Base-by-base conservation (phyloP, 92 coral and sea anemone species). In the Isaurus tuberculatus region DNA sequence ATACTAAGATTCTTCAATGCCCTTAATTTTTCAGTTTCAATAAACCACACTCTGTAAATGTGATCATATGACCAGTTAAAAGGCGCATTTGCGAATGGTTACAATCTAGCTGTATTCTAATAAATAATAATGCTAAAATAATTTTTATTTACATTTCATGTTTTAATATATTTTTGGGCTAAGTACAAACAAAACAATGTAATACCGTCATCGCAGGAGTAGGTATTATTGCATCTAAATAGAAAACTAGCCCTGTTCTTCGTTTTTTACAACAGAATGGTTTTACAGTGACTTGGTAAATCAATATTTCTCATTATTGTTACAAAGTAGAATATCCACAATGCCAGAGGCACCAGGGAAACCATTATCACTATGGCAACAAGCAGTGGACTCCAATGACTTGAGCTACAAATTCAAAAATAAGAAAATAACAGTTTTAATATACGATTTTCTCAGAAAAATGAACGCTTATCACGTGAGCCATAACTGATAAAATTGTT, bases 261-360 rank as follows among this genome's bases (percentile, higher is more conserved):
- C 53, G 2, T 8, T 7, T 55, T 4, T 33, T 67, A 22, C 44
- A 73, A 8, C 81, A 75, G 22, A n/a, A 75, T 31, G 26, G 46
- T 75, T 37, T 75, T 75, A 65, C 81, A 75, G 46, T 75, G 81
- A 55, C 65, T 75, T 11, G 81, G 81, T 58, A 75, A 31, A 16
- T 75, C 81, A 32, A 75, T 33, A 19, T 75, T 32, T 51, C 34
- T 53, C 67, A 75, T 75, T 67, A 75, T 55, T 53, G 67, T 0
- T 1, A 55, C 67, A 55, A 53, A 20, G 66, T 75, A 75, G 81
- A 75, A 75, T 16, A 75, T 51, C 67, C 81, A 75, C 28, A 75
- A 51, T 16, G 65, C 46, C 17, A 75, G 66, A 4, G 81, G 81
- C n/a, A 75, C 30, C 2, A 75, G 49, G 61, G 81, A 55, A 15